Evolutionary conservation across 2,113 vertebrate genomes (phyloP).

Genomic region (Indicator indicator): DNA sequence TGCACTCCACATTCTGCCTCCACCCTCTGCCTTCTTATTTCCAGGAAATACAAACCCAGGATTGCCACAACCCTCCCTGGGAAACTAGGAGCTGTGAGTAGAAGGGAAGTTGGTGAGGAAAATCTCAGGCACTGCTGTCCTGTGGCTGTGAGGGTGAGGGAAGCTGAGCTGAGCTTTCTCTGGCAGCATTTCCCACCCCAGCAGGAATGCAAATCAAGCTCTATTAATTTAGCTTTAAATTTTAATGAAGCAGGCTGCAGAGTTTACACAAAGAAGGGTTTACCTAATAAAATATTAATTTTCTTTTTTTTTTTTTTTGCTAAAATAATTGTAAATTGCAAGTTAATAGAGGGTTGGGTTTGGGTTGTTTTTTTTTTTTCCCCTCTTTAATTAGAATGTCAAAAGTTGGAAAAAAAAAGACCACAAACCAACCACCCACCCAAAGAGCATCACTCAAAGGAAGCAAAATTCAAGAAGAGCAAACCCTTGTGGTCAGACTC

Average conservation of each 20-base stretch:
- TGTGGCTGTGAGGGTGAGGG: background rate
- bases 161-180: background rate
- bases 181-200: constrained; percentile 22
- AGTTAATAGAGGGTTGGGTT: background rate
- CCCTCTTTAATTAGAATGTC: background rate
- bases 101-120: background rate
- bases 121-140: background rate
- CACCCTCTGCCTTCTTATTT: background rate
- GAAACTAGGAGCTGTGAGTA: background rate
- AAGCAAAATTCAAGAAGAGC: background rate
- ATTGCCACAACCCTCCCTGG: background rate
- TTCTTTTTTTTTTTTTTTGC: constrained; percentile 32
- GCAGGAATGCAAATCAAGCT: constrained; percentile 33
- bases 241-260: constrained; percentile 35
- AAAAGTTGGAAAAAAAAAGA: background rate
- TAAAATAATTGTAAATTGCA: constrained; percentile 11
- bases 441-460: background rate
- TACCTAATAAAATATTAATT: constrained; percentile 53
- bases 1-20: no score
- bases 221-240: constrained; percentile 47
- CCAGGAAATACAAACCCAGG: background rate
- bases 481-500: background rate
- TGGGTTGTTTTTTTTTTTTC: no score
- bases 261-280: constrained; percentile 46
- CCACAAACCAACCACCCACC: no score